These are phyloP conservation scores for Anser brachyrhynchus DNA, from an alignment of 2,113 vertebrate species.

Conservation along the genomic window DNA sequence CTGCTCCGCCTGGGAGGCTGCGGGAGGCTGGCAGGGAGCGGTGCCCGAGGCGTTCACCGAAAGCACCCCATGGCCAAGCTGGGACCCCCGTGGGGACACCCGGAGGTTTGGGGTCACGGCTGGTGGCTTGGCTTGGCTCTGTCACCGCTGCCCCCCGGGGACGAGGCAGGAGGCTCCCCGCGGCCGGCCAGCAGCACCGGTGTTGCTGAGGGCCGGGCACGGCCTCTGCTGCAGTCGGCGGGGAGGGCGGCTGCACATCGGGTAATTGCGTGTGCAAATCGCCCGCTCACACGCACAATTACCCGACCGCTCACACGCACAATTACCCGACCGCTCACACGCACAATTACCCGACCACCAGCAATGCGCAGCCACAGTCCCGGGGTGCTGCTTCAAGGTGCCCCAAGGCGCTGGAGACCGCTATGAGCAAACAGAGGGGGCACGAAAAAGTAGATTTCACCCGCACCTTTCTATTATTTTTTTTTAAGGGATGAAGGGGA, in stretches of 20 bases:
- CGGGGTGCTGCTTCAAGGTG: neutral
- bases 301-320: neutral
- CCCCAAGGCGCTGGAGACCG: neutral
- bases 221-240: neutral
- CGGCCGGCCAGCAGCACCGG: no score
- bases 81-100: neutral
- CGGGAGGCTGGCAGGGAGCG: fast-evolving
- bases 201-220: neutral
- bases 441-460: neutral
- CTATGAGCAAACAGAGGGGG: neutral
- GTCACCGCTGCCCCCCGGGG: neutral
- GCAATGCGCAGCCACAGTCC: neutral
- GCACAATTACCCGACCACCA: neutral
- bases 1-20: neutral
- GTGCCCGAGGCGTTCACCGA: neutral
- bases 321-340: conserved; percentile 17
- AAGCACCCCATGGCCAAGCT: neutral
- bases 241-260: conserved; percentile 2
- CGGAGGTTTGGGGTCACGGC: fast-evolving
- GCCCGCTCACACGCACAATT: conserved; percentile 6
- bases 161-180: neutral
- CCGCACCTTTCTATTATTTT: neutral
- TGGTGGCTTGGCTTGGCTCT: neutral
- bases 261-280: conserved; percentile 36
- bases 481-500: neutral